Evolutionary conservation across 1,140 invertebrate species (phyloP).

Genomic region (Scaptodrosophila lebanonensis): DNA sequence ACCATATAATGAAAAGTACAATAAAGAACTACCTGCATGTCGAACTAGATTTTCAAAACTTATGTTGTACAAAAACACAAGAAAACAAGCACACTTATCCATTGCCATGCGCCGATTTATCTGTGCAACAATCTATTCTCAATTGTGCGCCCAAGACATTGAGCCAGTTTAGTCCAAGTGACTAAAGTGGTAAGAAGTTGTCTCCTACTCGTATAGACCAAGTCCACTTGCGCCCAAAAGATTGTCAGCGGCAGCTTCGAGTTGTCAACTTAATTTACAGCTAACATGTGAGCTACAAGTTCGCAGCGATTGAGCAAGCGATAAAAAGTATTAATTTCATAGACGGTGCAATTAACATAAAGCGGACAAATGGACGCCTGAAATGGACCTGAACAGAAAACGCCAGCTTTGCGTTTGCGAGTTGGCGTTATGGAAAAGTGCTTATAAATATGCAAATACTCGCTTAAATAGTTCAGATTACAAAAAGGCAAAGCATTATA

Average conservation of each 20-base stretch:
- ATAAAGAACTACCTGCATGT: too few relatives aligned
- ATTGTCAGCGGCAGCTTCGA: conserved; percentile 56
- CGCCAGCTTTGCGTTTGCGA: too few relatives aligned
- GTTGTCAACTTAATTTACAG: conserved; percentile 76
- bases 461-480: conserved; percentile 62
- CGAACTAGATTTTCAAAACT: too few relatives aligned
- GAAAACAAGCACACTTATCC: too few relatives aligned
- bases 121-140: conserved; percentile 48
- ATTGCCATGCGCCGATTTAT: conserved; percentile 63
- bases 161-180: conserved; percentile 5
- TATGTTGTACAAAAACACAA: too few relatives aligned
- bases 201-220: too few relatives aligned
- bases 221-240: conserved; percentile 20
- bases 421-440: conserved; percentile 30
- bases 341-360: conserved; percentile 70
- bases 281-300: conserved; percentile 75
- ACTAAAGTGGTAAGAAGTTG: not conserved
- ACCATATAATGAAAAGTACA: too few relatives aligned
- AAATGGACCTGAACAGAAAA: too few relatives aligned
- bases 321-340: conserved; percentile 76
- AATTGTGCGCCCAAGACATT: conserved; percentile 38
- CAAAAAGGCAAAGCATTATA: conserved; percentile 22
- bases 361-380: conserved; percentile 49
- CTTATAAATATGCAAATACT: conserved; percentile 67
- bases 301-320: conserved; percentile 69